Evolutionary conservation across 2,888 invertebrate species (phyloP).

Genomic region (Drosophila testacea): DNA sequence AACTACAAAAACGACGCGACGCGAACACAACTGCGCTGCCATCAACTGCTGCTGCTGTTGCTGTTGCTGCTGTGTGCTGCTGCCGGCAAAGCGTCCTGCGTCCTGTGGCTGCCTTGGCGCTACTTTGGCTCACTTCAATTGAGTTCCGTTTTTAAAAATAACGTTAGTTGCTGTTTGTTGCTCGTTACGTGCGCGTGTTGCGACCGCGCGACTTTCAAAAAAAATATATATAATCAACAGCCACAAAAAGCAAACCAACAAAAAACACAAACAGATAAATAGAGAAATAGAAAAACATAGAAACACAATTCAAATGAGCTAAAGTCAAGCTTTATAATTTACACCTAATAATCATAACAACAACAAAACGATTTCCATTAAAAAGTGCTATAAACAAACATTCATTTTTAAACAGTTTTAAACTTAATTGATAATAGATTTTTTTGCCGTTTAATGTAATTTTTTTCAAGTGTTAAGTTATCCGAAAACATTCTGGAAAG

Average conservation of each 20-base stretch:
- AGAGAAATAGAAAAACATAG: conserved; percentile 2
- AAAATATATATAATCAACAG: conserved; percentile 9
- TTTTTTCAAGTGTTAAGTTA: conserved; percentile 19
- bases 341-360: conserved; percentile 18
- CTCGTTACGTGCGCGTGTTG: conserved; percentile 83
- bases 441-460: conserved; percentile 37
- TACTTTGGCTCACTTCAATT: conserved; percentile 75
- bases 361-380: neutral
- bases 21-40: conserved; percentile 26
- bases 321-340: neutral
- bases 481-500: neutral
- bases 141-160: conserved; percentile 81
- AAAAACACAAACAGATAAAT: conserved; percentile 1
- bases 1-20: conserved; percentile 20
- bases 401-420: neutral
- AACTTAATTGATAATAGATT: conserved; percentile 20
- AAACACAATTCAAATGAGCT: neutral
- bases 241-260: conserved; percentile 11
- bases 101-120: conserved; percentile 60
- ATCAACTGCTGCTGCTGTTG: conserved; percentile 43
- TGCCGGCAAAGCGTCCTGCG: conserved; percentile 48
- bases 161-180: conserved; percentile 84
- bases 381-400: neutral
- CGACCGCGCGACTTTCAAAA: conserved; percentile 73
- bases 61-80: conserved; percentile 16